phyloP scores from a whole-genome alignment of 2,113 vertebrate genomes.

The Lamprotornis superbus region DNA sequence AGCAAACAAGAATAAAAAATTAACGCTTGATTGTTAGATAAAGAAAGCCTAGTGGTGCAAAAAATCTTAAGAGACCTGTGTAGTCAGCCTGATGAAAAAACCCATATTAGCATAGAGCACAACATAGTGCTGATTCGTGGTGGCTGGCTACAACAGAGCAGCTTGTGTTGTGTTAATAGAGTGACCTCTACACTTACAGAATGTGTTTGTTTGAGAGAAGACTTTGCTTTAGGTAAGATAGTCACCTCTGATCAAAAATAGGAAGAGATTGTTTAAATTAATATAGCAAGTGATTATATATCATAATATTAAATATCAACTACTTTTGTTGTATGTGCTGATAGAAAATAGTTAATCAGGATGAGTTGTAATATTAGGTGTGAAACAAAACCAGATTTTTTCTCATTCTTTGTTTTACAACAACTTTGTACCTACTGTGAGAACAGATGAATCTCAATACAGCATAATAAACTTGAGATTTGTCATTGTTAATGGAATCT shows the following conservation, averaged over 20 bases:
- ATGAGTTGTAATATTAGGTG: not conserved
- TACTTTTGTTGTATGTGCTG: not conserved
- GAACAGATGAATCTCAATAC: not conserved
- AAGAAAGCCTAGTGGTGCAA: not conserved
- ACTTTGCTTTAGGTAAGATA: not conserved
- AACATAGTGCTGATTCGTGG: not conserved
- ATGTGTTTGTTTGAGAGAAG: not conserved
- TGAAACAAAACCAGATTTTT: not conserved
- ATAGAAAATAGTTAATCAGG: not conserved
- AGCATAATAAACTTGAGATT: not conserved
- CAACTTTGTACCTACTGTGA: not conserved
- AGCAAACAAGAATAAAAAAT: not conserved
- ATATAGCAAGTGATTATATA: not conserved
- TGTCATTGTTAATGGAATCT: not conserved
- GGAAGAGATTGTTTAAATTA: not conserved
- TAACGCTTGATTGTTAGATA: not conserved
- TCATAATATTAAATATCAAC: not conserved
- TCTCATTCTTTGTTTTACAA: not conserved
- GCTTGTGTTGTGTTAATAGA: not conserved
- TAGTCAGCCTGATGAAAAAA: not conserved
- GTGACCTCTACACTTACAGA: not conserved
- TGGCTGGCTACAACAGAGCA: not conserved
- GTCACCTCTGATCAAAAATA: not conserved
- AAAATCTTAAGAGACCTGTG: not conserved
- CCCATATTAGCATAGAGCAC: not conserved